These are phyloP conservation scores for Ceryle rudis DNA, from an alignment of 2,797 vertebrate species.

Conservation along the genomic window DNA sequence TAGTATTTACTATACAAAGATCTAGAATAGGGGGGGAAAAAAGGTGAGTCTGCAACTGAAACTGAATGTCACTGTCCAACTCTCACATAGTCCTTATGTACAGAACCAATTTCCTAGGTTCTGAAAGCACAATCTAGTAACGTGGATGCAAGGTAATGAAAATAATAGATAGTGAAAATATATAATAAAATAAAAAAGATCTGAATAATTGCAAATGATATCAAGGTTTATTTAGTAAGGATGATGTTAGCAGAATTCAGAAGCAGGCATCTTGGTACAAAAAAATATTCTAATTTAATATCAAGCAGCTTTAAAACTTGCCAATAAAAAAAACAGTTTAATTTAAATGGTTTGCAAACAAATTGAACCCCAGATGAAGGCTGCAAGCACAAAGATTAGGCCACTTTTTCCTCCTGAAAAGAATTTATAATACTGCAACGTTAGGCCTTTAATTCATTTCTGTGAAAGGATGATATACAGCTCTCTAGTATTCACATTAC, in stretches of 20 bases:
- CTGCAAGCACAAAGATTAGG: background rate
- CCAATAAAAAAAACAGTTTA: background rate
- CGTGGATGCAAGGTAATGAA: background rate
- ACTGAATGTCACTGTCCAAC: background rate
- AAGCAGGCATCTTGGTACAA: background rate
- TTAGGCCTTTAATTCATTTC: background rate
- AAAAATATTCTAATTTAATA: background rate
- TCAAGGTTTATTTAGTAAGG: background rate
- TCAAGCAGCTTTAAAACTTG: background rate
- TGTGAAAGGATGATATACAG: background rate
- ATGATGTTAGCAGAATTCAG: background rate
- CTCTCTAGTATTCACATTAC: background rate
- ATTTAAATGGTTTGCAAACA: background rate
- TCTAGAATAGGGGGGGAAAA: accelerated
- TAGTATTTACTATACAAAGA: background rate
- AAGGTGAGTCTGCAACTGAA: background rate
- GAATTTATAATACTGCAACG: background rate
- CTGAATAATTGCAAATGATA: background rate
- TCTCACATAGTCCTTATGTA: accelerated
- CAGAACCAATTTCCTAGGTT: background rate
- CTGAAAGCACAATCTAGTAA: background rate
- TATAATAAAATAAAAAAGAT: background rate
- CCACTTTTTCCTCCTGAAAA: background rate
- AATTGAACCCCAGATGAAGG: background rate
- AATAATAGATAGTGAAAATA: background rate